Percentiles rank a stretch among this genome's conserved stretches.
phyloP scores from a whole-genome alignment of 1,140 invertebrate species.

The Drosophila carrolli region DNA sequence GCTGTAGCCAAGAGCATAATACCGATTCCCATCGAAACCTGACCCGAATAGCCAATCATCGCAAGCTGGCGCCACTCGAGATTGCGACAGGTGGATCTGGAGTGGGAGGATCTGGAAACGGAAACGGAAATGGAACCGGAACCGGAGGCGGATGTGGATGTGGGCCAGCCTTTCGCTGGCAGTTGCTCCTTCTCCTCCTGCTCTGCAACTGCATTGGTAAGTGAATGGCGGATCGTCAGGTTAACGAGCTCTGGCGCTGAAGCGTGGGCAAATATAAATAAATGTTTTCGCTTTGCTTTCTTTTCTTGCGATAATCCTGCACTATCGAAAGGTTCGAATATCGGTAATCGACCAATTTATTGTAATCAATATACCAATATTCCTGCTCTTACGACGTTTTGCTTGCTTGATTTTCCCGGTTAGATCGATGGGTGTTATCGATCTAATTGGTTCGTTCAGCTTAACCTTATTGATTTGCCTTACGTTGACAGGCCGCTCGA shows the following conservation, averaged over 20 bases:
- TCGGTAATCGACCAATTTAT: neutral
- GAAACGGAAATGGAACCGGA: slow-evolving; percentile 22
- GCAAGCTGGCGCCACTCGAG: slow-evolving; percentile 58
- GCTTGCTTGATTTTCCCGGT: slow-evolving; percentile 21
- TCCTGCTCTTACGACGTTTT: neutral
- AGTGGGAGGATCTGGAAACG: slow-evolving; percentile 1
- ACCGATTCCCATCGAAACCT: slow-evolving; percentile 1
- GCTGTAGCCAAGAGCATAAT: slow-evolving; percentile 19
- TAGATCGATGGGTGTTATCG: slow-evolving; percentile 16
- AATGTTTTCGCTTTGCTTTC: slow-evolving; percentile 24
- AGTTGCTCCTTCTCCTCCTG: slow-evolving; percentile 56
- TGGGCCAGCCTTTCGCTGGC: slow-evolving; percentile 41
- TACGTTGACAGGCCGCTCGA: slow-evolving; percentile 45
- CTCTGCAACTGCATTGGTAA: slow-evolving; percentile 80
- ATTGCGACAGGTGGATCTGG: slow-evolving; percentile 4
- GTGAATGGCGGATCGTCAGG: slow-evolving; percentile 4
- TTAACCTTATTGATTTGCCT: slow-evolving; percentile 38
- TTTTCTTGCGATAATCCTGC: slow-evolving; percentile 32
- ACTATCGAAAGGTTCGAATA: neutral
- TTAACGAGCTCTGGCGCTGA: slow-evolving; percentile 23
- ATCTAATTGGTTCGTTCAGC: slow-evolving; percentile 33
- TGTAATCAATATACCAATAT: slow-evolving; percentile 7
- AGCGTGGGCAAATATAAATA: slow-evolving; percentile 40
- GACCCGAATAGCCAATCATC: neutral
- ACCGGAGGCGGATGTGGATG: slow-evolving; percentile 4